These are phyloP conservation scores for Sceliomorpha sp. DNA, from an alignment of 2,888 invertebrate species.

Conservation along the genomic window DNA sequence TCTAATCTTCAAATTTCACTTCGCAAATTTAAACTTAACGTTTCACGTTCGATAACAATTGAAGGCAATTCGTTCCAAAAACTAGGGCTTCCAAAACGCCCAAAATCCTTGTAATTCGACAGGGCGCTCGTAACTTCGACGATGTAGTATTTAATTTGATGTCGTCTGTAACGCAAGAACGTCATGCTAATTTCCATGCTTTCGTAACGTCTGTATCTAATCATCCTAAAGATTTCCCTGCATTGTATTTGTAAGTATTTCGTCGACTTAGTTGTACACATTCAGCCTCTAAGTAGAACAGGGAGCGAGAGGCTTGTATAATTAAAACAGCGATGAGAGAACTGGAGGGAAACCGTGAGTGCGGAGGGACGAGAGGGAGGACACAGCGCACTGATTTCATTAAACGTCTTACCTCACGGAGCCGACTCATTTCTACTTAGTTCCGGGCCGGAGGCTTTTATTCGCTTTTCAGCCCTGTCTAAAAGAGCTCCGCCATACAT, in stretches of 20 bases:
- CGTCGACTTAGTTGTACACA: slow-evolving; percentile 41
- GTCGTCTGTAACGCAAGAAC: slow-evolving; percentile 14
- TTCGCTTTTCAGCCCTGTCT: slow-evolving; percentile 34
- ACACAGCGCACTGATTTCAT: slow-evolving; percentile 66
- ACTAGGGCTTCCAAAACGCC: too few relatives aligned
- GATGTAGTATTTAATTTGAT: slow-evolving; percentile 7
- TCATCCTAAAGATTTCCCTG: slow-evolving; percentile 70
- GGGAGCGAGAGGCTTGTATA: slow-evolving; percentile 61
- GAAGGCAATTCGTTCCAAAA: too few relatives aligned
- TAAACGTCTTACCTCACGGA: slow-evolving; percentile 66
- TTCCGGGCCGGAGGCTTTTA: slow-evolving; percentile 54
- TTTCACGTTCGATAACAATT: too few relatives aligned
- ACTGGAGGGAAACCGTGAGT: slow-evolving; percentile 32
- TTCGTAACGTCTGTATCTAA: slow-evolving; percentile 71
- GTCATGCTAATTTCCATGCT: slow-evolving; percentile 56
- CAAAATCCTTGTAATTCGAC: too few relatives aligned
- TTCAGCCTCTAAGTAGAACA: slow-evolving; percentile 50
- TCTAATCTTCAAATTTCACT: too few relatives aligned
- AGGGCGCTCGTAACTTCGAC: too few relatives aligned
- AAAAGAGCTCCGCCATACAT: slow-evolving; percentile 12
- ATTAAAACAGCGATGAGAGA: slow-evolving; percentile 65
- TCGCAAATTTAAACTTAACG: too few relatives aligned
- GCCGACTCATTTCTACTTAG: slow-evolving; percentile 63
- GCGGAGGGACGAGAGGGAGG: slow-evolving; percentile 41
- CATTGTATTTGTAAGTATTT: slow-evolving; percentile 60